Evolutionary conservation across 30 jellyfish, hydroid and myxozoan species (phyloP), one percentile per base, ranked within the genome.

Genomic region (Nemopilema nomurai): DNA sequence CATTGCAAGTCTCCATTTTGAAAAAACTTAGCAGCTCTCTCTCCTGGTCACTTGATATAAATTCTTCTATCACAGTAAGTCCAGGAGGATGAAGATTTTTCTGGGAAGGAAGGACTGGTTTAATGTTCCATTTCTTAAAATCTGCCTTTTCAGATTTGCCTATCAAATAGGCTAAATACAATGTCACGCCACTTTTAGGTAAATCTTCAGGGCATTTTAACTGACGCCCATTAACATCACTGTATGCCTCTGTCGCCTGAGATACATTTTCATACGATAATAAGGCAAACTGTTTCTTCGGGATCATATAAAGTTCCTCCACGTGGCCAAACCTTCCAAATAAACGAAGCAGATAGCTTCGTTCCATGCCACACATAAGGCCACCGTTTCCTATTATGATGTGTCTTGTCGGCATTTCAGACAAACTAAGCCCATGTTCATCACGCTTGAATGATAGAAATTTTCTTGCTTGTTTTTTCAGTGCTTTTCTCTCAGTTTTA

Each of bases 381-480:
- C 99, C 99, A 8, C 97, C 99, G 81, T 94, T 94, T 17, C 97
- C 97, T 30, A 94, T 66, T 28, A 94, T 78, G 52, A 94, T 76
- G 79, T 89, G 96, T 16, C 79, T 75, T 21, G 99, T 89, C 9
- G 99, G 97, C 21, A 69, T 75, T 22, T 84, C 87, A 13, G 99
- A 85, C 13, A 89, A 49, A 16, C 76, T 20, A 0, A 83, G 66
- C 23, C 84, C 90, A 27, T 72, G 62, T 32, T 79, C 76, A 53
- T 89, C 90, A n/a, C 71, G 71, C 69, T 65, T 72, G 20, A 89
- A 91, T 8, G 90, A 74, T 23, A 82, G 26, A 6, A 84, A 50
- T 67, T 94, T 94, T 66, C 87, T 85, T 16, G 96, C 87, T 72
- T 76, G 92, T 87, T 89, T 94, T 69, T 62, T 94, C 20, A 87